phyloP scores from a whole-genome alignment of 1,140 invertebrate genomes.

The Drosophila pseudoananassae region DNA sequence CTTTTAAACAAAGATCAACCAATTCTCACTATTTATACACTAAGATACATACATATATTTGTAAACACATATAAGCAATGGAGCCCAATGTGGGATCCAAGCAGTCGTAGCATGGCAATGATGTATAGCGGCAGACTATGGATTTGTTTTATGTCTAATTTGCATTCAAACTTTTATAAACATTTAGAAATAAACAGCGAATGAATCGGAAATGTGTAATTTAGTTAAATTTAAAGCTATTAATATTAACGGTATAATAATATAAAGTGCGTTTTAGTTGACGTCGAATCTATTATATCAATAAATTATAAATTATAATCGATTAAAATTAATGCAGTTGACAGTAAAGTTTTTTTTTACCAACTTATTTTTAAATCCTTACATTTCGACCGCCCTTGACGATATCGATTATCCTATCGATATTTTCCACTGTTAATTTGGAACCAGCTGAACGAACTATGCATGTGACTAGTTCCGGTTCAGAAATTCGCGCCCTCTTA shows the following conservation, averaged over 20 bases:
- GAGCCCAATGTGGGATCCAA: background rate
- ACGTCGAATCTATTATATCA: conserved; percentile 65
- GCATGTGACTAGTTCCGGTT: too few species aligned
- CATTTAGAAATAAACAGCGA: conserved; percentile 36
- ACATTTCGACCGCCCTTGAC: too few species aligned
- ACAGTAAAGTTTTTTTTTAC: too few species aligned
- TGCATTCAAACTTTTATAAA: conserved; percentile 59
- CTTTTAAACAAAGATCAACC: conserved; percentile 65
- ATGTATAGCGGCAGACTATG: conserved; percentile 15
- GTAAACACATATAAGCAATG: conserved; percentile 44
- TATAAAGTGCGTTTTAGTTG: conserved; percentile 60
- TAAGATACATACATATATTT: conserved; percentile 51
- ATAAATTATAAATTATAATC: conserved; percentile 64
- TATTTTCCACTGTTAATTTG: too few species aligned
- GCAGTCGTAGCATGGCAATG: conserved; percentile 12
- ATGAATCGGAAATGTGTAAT: conserved; percentile 49
- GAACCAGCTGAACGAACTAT: too few species aligned
- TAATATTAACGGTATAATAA: conserved; percentile 48
- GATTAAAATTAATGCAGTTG: background rate
- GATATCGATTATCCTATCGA: too few species aligned
- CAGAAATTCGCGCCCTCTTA: too few species aligned
- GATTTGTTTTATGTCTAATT: conserved; percentile 47
- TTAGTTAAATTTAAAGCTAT: conserved; percentile 57
- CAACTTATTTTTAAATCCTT: too few species aligned
- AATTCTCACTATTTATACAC: conserved; percentile 74